Evolutionary conservation across 2,888 invertebrate species (phyloP).

Genomic region (Himalopsyche kuldschensis): DNA sequence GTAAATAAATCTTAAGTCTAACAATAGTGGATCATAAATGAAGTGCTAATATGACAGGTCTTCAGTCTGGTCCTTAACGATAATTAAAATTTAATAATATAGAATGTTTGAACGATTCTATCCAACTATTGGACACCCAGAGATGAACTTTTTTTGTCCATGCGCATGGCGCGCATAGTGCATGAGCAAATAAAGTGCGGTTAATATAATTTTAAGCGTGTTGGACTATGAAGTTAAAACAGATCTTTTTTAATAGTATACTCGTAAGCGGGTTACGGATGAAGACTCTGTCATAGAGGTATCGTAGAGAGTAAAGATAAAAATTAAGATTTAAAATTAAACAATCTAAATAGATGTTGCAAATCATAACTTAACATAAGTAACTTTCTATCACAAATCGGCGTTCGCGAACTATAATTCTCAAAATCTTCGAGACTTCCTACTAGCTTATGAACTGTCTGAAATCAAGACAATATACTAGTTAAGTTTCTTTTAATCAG

Average conservation of each 20-base stretch:
- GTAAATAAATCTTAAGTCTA: constrained; percentile 7
- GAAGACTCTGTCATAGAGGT: constrained; percentile 13
- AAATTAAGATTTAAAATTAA: constrained; percentile 23
- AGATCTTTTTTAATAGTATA: constrained; percentile 8
- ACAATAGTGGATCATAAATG: constrained; percentile 1
- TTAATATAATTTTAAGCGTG: not conserved
- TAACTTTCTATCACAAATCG: constrained; percentile 32
- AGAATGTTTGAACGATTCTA: not conserved
- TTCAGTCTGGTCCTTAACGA: not conserved
- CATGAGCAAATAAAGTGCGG: constrained; percentile 9
- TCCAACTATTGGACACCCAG: not conserved
- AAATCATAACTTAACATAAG: constrained; percentile 41
- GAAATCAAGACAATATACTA: constrained; percentile 20
- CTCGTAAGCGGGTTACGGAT: not conserved
- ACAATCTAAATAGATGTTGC: constrained; percentile 37
- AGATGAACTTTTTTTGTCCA: constrained; percentile 3
- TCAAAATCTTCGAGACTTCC: constrained; percentile 20
- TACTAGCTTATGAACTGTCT: constrained; percentile 19
- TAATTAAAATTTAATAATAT: not conserved
- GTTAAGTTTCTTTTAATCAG: not conserved
- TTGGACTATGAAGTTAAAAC: not conserved
- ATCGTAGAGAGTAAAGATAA: constrained; percentile 17
- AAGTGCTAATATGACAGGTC: constrained; percentile 7
- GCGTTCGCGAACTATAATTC: constrained; percentile 25
- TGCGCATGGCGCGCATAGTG: constrained; percentile 18